Evolutionary conservation across 2,888 invertebrate genomes (phyloP).

Genomic region (Ischnura elegans): DNA sequence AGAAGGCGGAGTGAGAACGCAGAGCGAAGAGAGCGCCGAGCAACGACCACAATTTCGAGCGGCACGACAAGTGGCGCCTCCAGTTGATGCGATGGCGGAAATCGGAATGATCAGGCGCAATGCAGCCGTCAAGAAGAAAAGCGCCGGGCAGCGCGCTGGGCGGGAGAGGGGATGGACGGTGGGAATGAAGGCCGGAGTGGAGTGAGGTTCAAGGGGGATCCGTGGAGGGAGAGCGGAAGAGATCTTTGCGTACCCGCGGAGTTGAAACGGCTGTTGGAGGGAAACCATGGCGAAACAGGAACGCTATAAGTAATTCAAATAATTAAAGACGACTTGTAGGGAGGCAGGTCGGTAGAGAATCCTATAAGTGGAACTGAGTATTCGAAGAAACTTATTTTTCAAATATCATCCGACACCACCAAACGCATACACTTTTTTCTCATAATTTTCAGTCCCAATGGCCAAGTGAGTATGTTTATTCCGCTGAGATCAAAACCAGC

Average conservation of each 20-base stretch:
- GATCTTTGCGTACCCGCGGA: background rate
- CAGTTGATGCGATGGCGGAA: constrained; percentile 42
- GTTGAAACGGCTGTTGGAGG: background rate
- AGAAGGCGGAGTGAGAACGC: background rate
- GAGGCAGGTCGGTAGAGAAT: background rate
- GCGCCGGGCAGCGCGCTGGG: background rate
- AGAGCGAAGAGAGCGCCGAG: background rate
- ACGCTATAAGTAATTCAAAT: constrained; percentile 12
- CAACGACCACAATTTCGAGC: background rate
- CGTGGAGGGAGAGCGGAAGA: background rate
- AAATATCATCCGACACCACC: no score
- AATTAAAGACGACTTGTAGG: background rate
- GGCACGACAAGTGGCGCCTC: constrained; percentile 57
- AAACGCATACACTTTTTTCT: no score
- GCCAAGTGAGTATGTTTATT: no score
- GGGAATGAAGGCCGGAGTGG: background rate
- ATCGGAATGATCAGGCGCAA: constrained; percentile 63
- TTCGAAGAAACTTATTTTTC: no score
- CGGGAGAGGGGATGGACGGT: background rate
- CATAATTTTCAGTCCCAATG: no score
- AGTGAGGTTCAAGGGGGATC: background rate
- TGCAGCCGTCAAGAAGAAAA: constrained; percentile 53
- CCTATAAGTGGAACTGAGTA: background rate
- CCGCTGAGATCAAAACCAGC: no score
- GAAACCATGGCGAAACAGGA: constrained; percentile 1